These are phyloP conservation scores for Iguana delicatissima DNA, from an alignment of 2,797 vertebrate genomes.

Conservation along the genomic window DNA sequence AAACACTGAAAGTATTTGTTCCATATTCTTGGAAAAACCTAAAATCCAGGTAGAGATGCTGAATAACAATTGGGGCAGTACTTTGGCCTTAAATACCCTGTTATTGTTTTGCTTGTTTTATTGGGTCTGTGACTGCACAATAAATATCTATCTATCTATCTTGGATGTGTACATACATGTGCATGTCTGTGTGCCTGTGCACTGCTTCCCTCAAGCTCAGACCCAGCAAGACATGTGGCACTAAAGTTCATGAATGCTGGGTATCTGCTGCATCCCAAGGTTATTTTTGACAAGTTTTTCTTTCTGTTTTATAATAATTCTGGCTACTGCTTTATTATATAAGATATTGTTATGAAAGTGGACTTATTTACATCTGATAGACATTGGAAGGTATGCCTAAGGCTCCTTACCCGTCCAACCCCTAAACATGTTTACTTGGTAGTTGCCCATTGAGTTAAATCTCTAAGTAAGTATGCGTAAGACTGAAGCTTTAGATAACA, in stretches of 20 bases:
- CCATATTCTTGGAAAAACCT: too few relatives aligned
- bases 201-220: neutral
- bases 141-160: too few relatives aligned
- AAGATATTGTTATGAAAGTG: neutral
- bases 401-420: neutral
- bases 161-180: too few relatives aligned
- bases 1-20: too few relatives aligned
- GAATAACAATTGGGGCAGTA: too few relatives aligned
- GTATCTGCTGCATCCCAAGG: neutral
- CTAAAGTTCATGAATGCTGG: neutral
- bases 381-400: neutral
- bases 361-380: neutral
- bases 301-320: neutral
- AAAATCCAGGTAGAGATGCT: too few relatives aligned
- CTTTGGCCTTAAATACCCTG: too few relatives aligned
- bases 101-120: too few relatives aligned
- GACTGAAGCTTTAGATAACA: slow-evolving; percentile 25
- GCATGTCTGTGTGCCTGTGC: neutral
- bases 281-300: neutral
- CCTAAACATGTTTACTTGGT: neutral
- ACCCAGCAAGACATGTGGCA: neutral
- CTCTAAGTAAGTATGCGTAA: slow-evolving; percentile 19
- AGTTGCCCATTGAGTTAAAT: slow-evolving; percentile 1
- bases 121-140: too few relatives aligned
- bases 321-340: neutral